phyloP scores from a whole-genome alignment of 2,113 vertebrate genomes.

The Solenodon paradoxus region DNA sequence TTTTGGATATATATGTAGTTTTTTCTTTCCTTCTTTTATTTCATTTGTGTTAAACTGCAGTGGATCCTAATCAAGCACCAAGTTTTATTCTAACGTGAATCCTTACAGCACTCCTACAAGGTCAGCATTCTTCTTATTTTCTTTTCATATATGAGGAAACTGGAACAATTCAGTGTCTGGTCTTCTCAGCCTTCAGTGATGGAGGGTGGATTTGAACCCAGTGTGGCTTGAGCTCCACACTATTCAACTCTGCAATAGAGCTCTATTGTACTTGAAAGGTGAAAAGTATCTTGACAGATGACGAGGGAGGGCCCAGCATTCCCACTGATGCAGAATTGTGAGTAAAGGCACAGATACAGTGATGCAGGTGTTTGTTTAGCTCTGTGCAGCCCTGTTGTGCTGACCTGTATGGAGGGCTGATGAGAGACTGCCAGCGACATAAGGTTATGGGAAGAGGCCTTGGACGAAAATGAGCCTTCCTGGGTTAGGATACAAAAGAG shows the following conservation, averaged over 20 bases:
- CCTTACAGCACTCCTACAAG: not conserved
- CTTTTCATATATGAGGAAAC: not conserved
- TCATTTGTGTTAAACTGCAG: slow-evolving; percentile 15
- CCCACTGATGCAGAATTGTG: not conserved
- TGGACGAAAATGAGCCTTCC: not conserved
- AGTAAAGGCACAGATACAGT: not conserved
- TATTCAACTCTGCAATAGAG: not conserved
- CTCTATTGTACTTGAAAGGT: not conserved
- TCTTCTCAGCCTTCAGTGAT: not conserved
- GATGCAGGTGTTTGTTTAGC: not conserved
- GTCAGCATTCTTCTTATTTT: not conserved
- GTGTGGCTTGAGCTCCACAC: not conserved
- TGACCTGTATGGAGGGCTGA: not conserved
- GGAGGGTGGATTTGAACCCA: not conserved
- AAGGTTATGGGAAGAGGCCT: not conserved
- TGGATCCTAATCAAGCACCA: slow-evolving; percentile 12
- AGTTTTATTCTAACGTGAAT: not conserved
- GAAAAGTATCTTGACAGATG: not conserved
- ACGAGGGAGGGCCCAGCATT: not conserved
- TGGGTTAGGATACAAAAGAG: not conserved
- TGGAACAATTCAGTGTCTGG: not conserved
- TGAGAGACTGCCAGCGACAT: not conserved
- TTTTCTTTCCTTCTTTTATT: slow-evolving; percentile 27
- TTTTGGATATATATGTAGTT: not conserved
- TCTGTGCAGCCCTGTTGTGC: not conserved